These are phyloP conservation scores for Pentamera pediparva DNA, from an alignment of 53 echinoderm and acorn worm species.

Conservation along the genomic window DNA sequence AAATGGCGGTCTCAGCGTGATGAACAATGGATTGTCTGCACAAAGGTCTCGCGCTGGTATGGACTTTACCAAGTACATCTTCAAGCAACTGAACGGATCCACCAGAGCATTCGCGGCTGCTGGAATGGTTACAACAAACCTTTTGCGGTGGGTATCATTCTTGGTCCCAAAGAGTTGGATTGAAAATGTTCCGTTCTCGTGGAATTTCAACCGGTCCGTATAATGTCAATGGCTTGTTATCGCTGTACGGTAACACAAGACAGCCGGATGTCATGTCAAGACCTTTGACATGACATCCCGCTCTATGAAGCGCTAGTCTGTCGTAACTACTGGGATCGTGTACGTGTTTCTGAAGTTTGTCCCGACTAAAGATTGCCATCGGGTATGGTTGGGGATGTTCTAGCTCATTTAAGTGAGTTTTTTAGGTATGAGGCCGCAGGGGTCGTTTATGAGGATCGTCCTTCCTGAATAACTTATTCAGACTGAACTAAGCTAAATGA, in stretches of 20 bases:
- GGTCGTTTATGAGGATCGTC: too few relatives aligned
- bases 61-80: not conserved
- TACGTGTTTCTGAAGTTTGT: too few relatives aligned
- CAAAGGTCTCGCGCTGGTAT: not conserved
- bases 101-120: conserved; percentile 13
- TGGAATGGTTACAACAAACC: conserved; percentile 25
- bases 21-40: not conserved
- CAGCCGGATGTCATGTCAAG: too few relatives aligned
- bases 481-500: too few relatives aligned
- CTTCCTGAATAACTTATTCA: too few relatives aligned
- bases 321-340: too few relatives aligned
- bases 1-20: not conserved
- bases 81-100: not conserved
- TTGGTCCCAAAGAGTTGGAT: conserved; percentile 38
- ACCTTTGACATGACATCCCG: too few relatives aligned
- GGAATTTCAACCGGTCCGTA: not conserved
- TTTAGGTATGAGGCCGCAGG: too few relatives aligned
- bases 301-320: too few relatives aligned
- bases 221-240: not conserved
- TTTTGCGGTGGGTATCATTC: conserved; percentile 39
- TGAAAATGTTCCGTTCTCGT: conserved; percentile 6
- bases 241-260: not conserved
- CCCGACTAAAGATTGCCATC: too few relatives aligned
- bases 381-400: too few relatives aligned
- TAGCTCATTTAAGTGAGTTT: too few relatives aligned